phyloP scores from a whole-genome alignment of 2,888 invertebrate species.

The Isoperla grammatica region DNA sequence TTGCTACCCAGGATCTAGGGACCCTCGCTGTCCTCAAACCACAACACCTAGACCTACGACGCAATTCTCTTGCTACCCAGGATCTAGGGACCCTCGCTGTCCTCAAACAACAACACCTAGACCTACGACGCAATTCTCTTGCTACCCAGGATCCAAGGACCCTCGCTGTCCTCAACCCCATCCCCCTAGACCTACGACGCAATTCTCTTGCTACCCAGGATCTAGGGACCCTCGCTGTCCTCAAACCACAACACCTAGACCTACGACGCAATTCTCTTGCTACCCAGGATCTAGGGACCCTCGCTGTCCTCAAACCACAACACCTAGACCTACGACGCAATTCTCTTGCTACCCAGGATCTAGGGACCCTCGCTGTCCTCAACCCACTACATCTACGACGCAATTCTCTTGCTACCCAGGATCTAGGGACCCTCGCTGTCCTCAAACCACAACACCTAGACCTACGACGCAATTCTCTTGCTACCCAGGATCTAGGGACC shows the following conservation, averaged over 20 bases:
- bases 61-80: constrained; percentile 28
- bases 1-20: constrained; percentile 22
- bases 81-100: constrained; percentile 28
- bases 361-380: constrained; percentile 38
- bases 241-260: constrained; percentile 36
- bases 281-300: constrained; percentile 39
- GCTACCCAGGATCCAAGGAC: constrained; percentile 30
- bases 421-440: constrained; percentile 28
- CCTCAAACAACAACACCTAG: constrained; percentile 29
- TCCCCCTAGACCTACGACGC: constrained; percentile 9
- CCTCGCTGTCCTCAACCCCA: constrained; percentile 28
- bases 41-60: constrained; percentile 31
- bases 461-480: constrained; percentile 24
- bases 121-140: constrained; percentile 24
- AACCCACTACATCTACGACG: constrained; percentile 20
- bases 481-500: constrained; percentile 31
- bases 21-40: constrained; percentile 29
- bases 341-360: constrained; percentile 42
- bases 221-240: constrained; percentile 41
- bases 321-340: constrained; percentile 33
- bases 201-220: constrained; percentile 32
- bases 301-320: constrained; percentile 36
- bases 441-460: constrained; percentile 28
- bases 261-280: constrained; percentile 36
- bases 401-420: constrained; percentile 29